Conservation (phyloP, 1,140 invertebrate species). For the Drosophila novamexicana region DNA sequence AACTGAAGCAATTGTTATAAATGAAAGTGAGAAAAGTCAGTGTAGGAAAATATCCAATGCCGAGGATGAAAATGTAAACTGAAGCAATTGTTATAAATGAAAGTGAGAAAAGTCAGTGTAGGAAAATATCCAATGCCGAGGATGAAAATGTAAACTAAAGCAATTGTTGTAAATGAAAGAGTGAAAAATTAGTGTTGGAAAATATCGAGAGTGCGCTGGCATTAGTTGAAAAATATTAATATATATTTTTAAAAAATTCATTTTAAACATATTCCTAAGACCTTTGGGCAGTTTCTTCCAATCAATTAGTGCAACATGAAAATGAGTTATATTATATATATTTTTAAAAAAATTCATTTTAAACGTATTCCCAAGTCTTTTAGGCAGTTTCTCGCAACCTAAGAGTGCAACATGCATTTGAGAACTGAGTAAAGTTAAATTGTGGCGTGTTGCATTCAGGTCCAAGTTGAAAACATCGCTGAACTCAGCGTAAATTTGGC, state of each 20-base stretch:
- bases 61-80: no score
- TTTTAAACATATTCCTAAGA: neutral
- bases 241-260: no score
- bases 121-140: no score
- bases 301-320: constrained; percentile 20
- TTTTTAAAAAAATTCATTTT: neutral
- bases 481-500: constrained; percentile 49
- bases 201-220: no score
- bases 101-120: no score
- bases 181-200: no score
- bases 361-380: neutral
- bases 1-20: no score
- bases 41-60: no score
- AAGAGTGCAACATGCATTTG: constrained; percentile 24
- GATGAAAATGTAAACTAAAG: no score
- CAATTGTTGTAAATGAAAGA: no score
- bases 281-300: neutral
- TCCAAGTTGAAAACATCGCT: constrained; percentile 45
- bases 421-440: constrained; percentile 28
- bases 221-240: neutral
- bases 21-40: no score
- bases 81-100: no score
- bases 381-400: neutral
- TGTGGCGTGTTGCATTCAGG: constrained; percentile 32
- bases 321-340: neutral